Evolutionary conservation across 2,113 vertebrate genomes (phyloP).

Genomic region (Castor canadensis): DNA sequence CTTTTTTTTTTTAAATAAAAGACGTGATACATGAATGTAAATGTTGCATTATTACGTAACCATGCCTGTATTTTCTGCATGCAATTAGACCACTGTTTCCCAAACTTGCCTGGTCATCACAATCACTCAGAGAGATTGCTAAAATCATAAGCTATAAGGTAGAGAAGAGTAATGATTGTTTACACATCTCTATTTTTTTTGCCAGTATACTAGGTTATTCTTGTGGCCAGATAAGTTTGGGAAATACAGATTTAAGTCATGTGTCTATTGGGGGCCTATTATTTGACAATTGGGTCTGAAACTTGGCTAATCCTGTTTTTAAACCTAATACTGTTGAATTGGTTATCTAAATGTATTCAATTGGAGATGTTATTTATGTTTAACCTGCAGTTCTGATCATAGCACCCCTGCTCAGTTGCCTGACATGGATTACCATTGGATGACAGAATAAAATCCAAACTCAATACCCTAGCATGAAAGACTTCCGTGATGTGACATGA

Average conservation of each 20-base stretch:
- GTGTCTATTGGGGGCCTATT: not conserved
- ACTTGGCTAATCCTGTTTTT: not conserved
- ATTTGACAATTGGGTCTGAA: not conserved
- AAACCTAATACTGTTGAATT: not conserved
- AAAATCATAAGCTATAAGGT: not conserved
- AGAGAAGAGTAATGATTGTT: not conserved
- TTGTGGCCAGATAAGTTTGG: not conserved
- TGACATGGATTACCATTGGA: not conserved
- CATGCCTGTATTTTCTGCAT: not conserved
- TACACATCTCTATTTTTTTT: not conserved
- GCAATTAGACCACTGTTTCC: not conserved
- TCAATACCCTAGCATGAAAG: not conserved
- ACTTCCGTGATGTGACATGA: not conserved
- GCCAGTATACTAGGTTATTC: not conserved
- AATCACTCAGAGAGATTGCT: not conserved
- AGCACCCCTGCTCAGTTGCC: not conserved
- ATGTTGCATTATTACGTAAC: not conserved
- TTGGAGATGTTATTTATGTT: not conserved
- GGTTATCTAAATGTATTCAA: not conserved
- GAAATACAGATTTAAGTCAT: constrained; percentile 1
- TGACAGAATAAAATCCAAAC: not conserved
- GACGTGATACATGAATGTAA: not conserved
- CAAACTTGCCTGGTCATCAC: not conserved
- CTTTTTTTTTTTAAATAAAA: constrained; percentile 37
- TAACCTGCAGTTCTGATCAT: not conserved